Evolutionary conservation across 1,140 invertebrate genomes (phyloP).

Genomic region (Mamestra configurata): DNA sequence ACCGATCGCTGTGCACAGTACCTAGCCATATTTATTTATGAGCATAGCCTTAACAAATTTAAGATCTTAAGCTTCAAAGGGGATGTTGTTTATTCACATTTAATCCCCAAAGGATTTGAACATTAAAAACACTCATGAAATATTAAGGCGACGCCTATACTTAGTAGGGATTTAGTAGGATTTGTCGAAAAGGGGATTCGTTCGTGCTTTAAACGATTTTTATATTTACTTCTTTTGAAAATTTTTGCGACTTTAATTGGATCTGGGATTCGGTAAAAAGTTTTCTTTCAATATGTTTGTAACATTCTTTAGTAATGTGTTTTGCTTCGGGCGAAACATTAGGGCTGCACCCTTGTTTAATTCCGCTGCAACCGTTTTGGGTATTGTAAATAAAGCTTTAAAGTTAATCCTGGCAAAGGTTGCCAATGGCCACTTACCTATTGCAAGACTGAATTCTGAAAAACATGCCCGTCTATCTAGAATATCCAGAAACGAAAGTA

Average conservation of each 20-base stretch:
- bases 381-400: not conserved
- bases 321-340: not conserved
- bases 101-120: slow-evolving; percentile 34
- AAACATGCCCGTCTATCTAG: too few relatives aligned
- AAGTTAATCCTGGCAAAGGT: too few relatives aligned
- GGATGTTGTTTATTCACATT: slow-evolving; percentile 9
- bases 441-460: too few relatives aligned
- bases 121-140: slow-evolving; percentile 39
- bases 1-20: not conserved
- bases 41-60: not conserved
- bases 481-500: too few relatives aligned
- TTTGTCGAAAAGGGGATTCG: not conserved
- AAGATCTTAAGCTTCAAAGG: slow-evolving; percentile 25
- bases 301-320: not conserved
- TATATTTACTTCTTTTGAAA: slow-evolving; percentile 2
- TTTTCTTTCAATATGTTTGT: not conserved
- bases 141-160: slow-evolving; percentile 29
- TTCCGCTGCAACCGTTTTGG: too few relatives aligned
- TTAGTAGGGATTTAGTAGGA: slow-evolving; percentile 27
- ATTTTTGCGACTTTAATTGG: not conserved
- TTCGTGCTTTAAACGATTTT: slow-evolving; percentile 9
- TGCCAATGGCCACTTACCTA: too few relatives aligned
- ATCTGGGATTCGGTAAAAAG: not conserved
- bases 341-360: not conserved
- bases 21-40: slow-evolving; percentile 8